phyloP scores from a whole-genome alignment of 2,113 vertebrate genomes.

The Alces alces region DNA sequence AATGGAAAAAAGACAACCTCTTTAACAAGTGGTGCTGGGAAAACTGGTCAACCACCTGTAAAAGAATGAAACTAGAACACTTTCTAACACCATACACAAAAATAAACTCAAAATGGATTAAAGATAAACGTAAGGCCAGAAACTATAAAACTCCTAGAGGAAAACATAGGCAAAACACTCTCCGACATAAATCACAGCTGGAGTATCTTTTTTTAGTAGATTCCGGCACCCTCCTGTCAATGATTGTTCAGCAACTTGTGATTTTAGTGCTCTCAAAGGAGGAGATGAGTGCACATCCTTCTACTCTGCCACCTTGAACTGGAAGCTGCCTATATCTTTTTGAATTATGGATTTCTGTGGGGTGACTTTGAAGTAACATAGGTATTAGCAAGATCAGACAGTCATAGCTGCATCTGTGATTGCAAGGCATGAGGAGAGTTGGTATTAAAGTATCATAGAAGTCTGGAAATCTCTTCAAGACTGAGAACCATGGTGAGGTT shows the following conservation, averaged over 20 bases:
- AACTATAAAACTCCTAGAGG: no score
- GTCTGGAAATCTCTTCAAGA: neutral
- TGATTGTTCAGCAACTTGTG: neutral
- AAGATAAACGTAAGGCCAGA: no score
- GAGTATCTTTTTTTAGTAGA: neutral
- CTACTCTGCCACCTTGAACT: neutral
- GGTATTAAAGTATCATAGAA: neutral
- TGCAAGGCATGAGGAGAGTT: neutral
- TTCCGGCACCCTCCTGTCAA: accelerated
- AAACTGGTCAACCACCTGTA: no score
- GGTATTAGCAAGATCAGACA: neutral
- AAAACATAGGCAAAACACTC: no score
- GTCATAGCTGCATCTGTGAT: neutral
- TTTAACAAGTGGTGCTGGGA: no score
- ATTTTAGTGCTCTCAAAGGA: neutral
- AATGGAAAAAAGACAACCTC: no score
- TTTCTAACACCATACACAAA: no score
- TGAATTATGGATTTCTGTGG: neutral
- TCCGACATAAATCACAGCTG: no score
- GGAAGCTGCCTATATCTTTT: neutral
- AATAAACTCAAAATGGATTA: no score
- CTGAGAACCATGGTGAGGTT: neutral
- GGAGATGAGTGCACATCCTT: neutral
- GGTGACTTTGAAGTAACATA: neutral
- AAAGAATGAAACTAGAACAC: no score